A percentile compares a stretch with the other conserved stretches of the same genome.
Conservation (phyloP, 1,140 invertebrate species). For the Radopholus similis region DNA sequence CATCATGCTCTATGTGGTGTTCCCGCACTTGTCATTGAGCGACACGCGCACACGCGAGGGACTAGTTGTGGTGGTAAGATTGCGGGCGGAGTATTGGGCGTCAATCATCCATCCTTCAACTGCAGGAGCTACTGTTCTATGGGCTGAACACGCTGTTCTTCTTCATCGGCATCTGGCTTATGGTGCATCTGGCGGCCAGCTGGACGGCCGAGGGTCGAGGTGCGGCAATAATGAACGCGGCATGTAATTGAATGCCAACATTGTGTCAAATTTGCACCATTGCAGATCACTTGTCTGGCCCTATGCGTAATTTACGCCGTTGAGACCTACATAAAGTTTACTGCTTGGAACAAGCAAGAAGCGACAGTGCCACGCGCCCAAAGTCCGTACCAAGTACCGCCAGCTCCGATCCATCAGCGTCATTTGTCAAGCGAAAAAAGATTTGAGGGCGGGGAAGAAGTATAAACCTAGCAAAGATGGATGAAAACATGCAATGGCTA, state of each 20-base stretch:
- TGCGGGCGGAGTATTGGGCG: background rate
- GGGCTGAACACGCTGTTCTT: slow-evolving; percentile 56
- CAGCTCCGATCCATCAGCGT: slow-evolving; percentile 16
- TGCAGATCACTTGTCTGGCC: slow-evolving; percentile 54
- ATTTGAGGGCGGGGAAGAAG: background rate
- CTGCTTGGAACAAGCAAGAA: slow-evolving; percentile 54
- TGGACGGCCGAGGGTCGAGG: slow-evolving; percentile 58
- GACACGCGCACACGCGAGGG: slow-evolving; percentile 55
- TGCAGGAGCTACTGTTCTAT: slow-evolving; percentile 57
- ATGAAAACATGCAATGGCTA: background rate
- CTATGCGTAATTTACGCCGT: slow-evolving; percentile 52
- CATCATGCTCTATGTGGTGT: slow-evolving; percentile 57
- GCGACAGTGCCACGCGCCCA: background rate
- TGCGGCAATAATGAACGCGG: slow-evolving; percentile 56
- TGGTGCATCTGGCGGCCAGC: slow-evolving; percentile 58
- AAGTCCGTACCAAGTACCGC: slow-evolving; percentile 12
- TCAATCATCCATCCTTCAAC: background rate
- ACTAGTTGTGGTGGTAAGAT: slow-evolving; percentile 52
- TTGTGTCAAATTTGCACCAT: background rate
- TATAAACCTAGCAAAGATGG: slow-evolving; percentile 4
- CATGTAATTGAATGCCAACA: no score
- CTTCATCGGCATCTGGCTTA: slow-evolving; percentile 56
- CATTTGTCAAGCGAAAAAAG: slow-evolving; percentile 8
- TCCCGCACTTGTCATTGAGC: slow-evolving; percentile 55
- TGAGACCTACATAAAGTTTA: slow-evolving; percentile 55